Evolutionary conservation across 1,140 invertebrate genomes (phyloP).

Genomic region (Bombus soroeensis): DNA sequence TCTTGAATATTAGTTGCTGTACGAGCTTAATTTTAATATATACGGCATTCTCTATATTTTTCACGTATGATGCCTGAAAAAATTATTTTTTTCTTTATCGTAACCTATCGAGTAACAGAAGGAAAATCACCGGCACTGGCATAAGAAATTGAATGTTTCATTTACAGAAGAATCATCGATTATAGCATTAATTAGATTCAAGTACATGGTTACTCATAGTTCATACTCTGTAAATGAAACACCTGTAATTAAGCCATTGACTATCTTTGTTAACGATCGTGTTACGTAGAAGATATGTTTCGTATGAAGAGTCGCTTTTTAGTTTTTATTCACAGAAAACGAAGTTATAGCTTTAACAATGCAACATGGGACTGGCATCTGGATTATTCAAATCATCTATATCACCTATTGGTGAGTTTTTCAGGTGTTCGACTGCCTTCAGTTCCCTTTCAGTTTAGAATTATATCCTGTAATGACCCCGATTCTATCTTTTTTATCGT

Average conservation of each 20-base stretch:
- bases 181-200: neutral
- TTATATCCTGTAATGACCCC: constrained; percentile 30
- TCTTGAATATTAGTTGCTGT: constrained; percentile 18
- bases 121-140: constrained; percentile 65
- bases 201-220: neutral
- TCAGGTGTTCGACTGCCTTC: constrained; percentile 60
- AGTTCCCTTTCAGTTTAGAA: constrained; percentile 32
- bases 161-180: constrained; percentile 36
- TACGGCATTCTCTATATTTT: constrained; percentile 14
- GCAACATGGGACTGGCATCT: constrained; percentile 58
- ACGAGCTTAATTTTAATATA: constrained; percentile 17
- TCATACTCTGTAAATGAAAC: constrained; percentile 52
- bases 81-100: constrained; percentile 12
- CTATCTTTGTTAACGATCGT: constrained; percentile 58
- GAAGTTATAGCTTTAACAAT: constrained; percentile 62
- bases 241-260: constrained; percentile 58
- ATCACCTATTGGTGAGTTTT: constrained; percentile 59
- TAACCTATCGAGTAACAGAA: constrained; percentile 32
- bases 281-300: constrained; percentile 56
- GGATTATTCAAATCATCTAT: constrained; percentile 56
- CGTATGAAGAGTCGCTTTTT: constrained; percentile 61
- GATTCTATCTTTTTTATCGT: constrained; percentile 17
- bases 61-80: neutral
- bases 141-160: constrained; percentile 57
- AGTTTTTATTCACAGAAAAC: constrained; percentile 61